A percentile compares a stretch with the other conserved stretches of the same genome.
Conservation (phyloP, 2,888 invertebrate species). For the Eristalis intricaria region DNA sequence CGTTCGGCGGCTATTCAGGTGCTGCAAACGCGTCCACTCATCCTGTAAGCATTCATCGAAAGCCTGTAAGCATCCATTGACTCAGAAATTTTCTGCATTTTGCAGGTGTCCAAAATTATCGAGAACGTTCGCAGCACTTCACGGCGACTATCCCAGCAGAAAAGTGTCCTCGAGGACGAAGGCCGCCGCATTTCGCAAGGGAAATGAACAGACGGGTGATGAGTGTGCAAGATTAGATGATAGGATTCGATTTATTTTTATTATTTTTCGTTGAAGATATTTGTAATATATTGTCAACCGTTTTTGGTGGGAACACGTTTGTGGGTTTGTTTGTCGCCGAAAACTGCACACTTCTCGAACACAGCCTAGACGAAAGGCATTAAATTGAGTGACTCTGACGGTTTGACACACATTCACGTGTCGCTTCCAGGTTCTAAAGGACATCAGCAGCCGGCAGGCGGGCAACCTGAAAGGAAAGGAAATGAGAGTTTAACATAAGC, state of each 20-base stretch:
- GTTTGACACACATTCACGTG: no score
- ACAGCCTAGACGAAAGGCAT: neutral
- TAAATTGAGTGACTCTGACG: no score
- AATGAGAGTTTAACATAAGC: neutral
- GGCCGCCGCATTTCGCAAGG: neutral
- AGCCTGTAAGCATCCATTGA: neutral
- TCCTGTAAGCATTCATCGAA: constrained; percentile 38
- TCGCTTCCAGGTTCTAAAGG: no score
- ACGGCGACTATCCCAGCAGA: constrained; percentile 33
- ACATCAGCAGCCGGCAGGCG: no score
- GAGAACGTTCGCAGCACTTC: constrained; percentile 49
- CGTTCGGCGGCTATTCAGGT: constrained; percentile 10
- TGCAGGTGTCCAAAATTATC: constrained; percentile 50
- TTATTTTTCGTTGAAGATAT: constrained; percentile 41
- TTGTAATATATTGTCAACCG: constrained; percentile 43
- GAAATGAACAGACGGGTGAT: constrained; percentile 1
- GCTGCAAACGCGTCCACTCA: neutral
- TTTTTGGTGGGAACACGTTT: constrained; percentile 33
- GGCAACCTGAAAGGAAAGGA: no score
- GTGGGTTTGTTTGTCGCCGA: neutral
- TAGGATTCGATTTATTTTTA: constrained; percentile 42
- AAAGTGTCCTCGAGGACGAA: constrained; percentile 47
- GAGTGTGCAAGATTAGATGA: neutral
- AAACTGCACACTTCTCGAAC: neutral
- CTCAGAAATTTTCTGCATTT: neutral